Conservation (phyloP, 1,140 invertebrate species). For the Asobara japonica region DNA sequence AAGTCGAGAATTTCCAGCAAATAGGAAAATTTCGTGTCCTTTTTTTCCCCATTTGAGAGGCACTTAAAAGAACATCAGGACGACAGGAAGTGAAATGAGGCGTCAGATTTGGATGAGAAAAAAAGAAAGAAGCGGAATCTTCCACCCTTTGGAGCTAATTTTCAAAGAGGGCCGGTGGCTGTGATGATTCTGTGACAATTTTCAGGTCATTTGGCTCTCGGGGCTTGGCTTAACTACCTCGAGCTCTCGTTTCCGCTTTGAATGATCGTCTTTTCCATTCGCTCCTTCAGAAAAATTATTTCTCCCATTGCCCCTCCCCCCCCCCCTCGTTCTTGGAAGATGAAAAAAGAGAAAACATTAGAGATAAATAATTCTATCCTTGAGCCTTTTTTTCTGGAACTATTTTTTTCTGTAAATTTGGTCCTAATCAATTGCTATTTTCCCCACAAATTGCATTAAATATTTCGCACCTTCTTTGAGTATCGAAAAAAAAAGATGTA, state of each 20-base stretch:
- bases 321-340: background rate
- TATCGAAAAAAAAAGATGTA: too few species aligned
- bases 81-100: conserved; percentile 12
- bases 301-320: background rate
- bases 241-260: conserved; percentile 29
- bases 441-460: background rate
- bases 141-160: conserved; percentile 8
- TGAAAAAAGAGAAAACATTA: conserved; percentile 1
- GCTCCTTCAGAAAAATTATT: background rate
- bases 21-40: background rate
- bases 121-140: background rate
- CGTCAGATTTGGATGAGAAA: conserved; percentile 6
- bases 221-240: background rate
- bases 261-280: conserved; percentile 25
- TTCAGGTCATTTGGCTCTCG: conserved; percentile 24
- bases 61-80: conserved; percentile 23
- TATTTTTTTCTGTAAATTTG: too few species aligned
- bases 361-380: too few species aligned
- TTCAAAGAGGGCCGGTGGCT: background rate
- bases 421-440: background rate
- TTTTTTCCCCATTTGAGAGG: background rate
- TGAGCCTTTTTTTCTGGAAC: too few species aligned
- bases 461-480: too few species aligned
- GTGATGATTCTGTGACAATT: conserved; percentile 17
- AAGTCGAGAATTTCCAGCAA: background rate